These are phyloP conservation scores for Cettia cetti DNA, from an alignment of 2,113 vertebrate genomes.

Conservation along the genomic window DNA sequence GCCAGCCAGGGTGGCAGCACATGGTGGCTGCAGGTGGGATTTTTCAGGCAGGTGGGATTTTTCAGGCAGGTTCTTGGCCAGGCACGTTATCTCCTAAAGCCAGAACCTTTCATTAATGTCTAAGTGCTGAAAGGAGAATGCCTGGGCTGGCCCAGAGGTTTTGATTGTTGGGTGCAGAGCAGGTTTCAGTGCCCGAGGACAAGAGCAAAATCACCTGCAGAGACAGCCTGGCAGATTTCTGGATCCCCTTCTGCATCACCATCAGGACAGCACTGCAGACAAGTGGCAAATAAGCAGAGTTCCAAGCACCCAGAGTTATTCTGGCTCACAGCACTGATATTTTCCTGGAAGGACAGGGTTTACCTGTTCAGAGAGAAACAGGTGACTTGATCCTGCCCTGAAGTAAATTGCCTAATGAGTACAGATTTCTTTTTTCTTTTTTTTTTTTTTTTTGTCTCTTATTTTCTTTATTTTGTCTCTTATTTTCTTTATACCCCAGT, in stretches of 20 bases:
- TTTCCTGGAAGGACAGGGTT: neutral
- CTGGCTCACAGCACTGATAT: neutral
- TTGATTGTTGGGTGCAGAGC: neutral
- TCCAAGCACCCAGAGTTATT: neutral
- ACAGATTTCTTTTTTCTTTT: neutral
- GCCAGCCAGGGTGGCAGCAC: neutral
- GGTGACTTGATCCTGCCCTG: neutral
- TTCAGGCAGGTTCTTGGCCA: neutral
- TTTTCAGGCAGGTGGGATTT: no score
- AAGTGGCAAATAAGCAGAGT: neutral
- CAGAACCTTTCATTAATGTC: neutral
- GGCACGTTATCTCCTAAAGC: rapidly evolving
- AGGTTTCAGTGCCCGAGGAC: neutral
- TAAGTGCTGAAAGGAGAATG: neutral
- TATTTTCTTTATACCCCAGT: neutral
- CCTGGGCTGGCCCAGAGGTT: neutral
- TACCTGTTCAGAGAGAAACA: neutral
- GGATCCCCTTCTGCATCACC: neutral
- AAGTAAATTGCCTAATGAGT: neutral
- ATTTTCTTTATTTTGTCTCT: neutral
- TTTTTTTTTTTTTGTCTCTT: no score
- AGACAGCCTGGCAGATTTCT: neutral
- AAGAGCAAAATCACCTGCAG: neutral
- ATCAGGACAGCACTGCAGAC: neutral
- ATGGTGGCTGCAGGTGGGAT: no score